Conservation (phyloP, 1,140 invertebrate genomes). For the Platyscapa corneri region DNA sequence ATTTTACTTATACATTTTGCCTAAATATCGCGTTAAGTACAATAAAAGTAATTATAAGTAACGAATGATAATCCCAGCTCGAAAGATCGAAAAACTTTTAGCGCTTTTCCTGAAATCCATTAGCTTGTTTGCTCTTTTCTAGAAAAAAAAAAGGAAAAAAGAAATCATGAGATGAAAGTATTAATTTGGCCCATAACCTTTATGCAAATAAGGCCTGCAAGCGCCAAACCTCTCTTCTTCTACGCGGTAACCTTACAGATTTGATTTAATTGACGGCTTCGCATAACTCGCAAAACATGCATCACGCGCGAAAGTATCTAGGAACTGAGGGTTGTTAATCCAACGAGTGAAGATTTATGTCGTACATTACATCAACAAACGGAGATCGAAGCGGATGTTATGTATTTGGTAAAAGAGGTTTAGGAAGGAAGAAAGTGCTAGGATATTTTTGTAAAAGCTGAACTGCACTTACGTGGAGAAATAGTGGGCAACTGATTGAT, state of each 20-base stretch:
- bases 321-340: neutral
- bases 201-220: conserved; percentile 43
- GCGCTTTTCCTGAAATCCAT: neutral
- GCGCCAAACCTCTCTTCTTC: conserved; percentile 20
- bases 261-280: conserved; percentile 28
- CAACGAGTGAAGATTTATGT: conserved; percentile 19
- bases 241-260: conserved; percentile 15
- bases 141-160: conserved; percentile 4
- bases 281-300: neutral
- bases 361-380: neutral
- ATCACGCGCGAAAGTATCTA: neutral
- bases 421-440: neutral
- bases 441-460: neutral
- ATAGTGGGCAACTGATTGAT: neutral
- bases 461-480: neutral
- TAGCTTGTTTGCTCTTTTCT: neutral
- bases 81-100: neutral
- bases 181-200: conserved; percentile 43
- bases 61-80: neutral
- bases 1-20: neutral
- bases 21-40: neutral
- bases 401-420: neutral
- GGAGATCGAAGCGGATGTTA: neutral
- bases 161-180: conserved; percentile 31
- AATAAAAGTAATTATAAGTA: neutral